Conservation (phyloP, 2,797 vertebrate genomes). For the Sciurus carolinensis region DNA sequence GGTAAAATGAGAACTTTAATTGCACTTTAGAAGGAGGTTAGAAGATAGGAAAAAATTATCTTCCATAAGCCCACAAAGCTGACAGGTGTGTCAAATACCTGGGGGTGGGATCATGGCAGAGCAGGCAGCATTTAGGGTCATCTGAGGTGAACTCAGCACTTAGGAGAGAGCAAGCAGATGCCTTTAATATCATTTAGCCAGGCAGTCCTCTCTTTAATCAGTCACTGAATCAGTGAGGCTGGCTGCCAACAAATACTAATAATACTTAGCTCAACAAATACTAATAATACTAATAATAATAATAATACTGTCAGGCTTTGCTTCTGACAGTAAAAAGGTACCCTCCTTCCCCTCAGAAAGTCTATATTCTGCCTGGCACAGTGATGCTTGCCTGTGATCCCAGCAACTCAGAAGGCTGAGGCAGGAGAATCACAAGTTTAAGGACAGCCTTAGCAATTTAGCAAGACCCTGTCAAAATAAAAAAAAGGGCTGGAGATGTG, state of each 20-base stretch:
- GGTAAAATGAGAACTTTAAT: not conserved
- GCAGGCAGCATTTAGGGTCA: not conserved
- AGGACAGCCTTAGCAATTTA: no score
- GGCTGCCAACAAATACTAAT: not conserved
- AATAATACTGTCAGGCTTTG: no score
- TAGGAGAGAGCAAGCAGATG: not conserved
- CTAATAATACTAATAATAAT: no score
- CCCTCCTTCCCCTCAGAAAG: not conserved
- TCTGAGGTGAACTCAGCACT: not conserved
- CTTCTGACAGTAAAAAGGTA: not conserved
- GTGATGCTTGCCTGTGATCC: no score
- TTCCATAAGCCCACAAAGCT: not conserved
- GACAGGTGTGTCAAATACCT: not conserved
- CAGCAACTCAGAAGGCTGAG: no score
- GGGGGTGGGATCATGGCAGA: not conserved
- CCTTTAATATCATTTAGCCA: not conserved
- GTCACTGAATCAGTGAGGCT: not conserved
- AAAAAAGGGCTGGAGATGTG: no score
- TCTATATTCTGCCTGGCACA: not conserved
- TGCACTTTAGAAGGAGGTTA: not conserved
- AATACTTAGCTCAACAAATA: not conserved
- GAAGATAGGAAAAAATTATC: not conserved
- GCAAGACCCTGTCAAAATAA: no score
- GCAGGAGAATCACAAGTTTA: no score
- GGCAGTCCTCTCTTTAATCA: not conserved